These are phyloP conservation scores for Athalia rosae DNA, from an alignment of 2,888 invertebrate species.

Conservation along the genomic window DNA sequence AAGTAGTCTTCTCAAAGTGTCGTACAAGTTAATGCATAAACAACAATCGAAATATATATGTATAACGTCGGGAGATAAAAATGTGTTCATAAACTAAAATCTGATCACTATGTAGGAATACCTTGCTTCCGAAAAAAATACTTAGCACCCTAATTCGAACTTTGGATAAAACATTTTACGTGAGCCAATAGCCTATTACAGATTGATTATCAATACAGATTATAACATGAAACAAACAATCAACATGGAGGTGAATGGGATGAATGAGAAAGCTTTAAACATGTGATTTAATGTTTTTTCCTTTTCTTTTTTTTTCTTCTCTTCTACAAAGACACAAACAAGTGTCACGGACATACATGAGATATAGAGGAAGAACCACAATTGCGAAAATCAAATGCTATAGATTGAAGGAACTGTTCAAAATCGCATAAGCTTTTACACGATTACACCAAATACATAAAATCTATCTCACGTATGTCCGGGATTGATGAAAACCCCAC, in stretches of 20 bases:
- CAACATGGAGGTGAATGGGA: constrained; percentile 46
- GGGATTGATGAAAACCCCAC: constrained; percentile 8
- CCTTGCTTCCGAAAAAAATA: neutral
- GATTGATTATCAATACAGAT: neutral
- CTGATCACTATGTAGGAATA: too few relatives aligned
- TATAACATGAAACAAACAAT: constrained; percentile 41
- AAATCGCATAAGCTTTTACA: neutral
- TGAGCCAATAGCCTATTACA: too few relatives aligned
- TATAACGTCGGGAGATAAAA: too few relatives aligned
- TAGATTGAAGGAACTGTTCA: neutral
- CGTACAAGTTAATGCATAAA: too few relatives aligned
- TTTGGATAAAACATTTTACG: too few relatives aligned
- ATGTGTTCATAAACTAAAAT: too few relatives aligned
- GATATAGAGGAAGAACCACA: neutral
- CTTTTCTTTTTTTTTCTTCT: constrained; percentile 7
- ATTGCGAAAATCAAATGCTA: neutral
- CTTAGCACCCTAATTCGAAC: neutral
- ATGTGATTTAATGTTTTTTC: constrained; percentile 31
- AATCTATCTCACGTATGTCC: constrained; percentile 33
- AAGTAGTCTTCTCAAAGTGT: too few relatives aligned
- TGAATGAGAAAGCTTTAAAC: constrained; percentile 48
- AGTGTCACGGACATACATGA: constrained; percentile 42
- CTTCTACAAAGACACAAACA: constrained; percentile 15
- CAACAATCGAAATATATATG: too few relatives aligned
- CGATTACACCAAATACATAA: neutral